A percentile compares a stretch with the other conserved stretches of the same genome.
phyloP scores from a whole-genome alignment of 2,797 vertebrate genomes.

The Pantherophis alleghaniensis region DNA sequence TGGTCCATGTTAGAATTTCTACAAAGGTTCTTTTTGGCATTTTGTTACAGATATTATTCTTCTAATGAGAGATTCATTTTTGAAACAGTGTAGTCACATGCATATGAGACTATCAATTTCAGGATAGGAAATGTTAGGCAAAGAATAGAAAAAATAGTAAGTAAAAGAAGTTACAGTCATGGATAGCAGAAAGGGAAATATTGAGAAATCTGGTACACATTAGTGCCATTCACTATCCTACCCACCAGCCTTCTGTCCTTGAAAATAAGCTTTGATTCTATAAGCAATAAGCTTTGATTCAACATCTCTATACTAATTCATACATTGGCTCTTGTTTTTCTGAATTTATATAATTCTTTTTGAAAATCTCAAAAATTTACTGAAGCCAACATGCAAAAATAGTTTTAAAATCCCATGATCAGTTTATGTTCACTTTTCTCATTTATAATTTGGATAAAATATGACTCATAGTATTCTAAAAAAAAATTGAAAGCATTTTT shows the following conservation, averaged over 20 bases:
- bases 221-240: neutral
- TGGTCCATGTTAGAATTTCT: neutral
- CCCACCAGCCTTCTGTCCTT: neutral
- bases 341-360: neutral
- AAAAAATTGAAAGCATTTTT: slow-evolving; percentile 42
- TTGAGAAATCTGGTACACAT: neutral
- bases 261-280: neutral
- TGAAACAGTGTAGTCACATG: neutral
- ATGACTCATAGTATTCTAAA: slow-evolving; percentile 41
- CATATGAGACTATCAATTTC: neutral
- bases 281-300: neutral
- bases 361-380: neutral
- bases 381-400: neutral
- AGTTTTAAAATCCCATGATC: neutral
- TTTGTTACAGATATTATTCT: neutral
- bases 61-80: neutral
- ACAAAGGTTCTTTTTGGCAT: neutral
- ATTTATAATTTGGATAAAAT: slow-evolving; percentile 42
- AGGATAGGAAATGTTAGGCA: neutral
- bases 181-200: neutral
- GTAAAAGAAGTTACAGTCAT: neutral
- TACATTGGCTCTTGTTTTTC: neutral
- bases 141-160: neutral
- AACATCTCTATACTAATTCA: neutral
- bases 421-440: slow-evolving; percentile 4